Base-by-base conservation (phyloP, 2,888 invertebrate genomes). In the Megalurothrips usitatus region DNA sequence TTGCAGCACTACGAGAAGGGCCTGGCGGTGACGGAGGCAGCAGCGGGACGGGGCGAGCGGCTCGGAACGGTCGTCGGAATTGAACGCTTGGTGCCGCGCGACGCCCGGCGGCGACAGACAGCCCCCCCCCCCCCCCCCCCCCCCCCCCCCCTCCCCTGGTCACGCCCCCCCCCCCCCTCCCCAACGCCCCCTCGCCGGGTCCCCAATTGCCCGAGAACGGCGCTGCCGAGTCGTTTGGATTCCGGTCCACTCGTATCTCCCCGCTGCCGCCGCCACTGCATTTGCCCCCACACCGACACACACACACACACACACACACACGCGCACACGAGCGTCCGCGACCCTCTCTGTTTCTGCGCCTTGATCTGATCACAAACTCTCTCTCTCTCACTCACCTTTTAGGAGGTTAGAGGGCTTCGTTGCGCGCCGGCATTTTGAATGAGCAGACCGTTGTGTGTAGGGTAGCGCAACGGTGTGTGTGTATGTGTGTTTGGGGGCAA, bases 201-300 rank as follows among this genome's bases (percentile, higher is more conserved):
- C 23, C 68, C 68, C 68, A 68, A 68, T 68, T n/a, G 68, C 68
- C 23, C 68, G 68, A 68, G 68, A 68, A 68, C 68, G 68, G 23
- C 68, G 23, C 68, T 68, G 68, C 68, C 23, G 68, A 82, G 81
- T 81, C 81, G 81, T 79, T 79, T 78, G 80, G 52, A 49, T 48
- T 48, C 34, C 58, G 34, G 80, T 48, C 80, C 34, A 58, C 48
- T 58, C 80, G n/a, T n/a, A 43, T 43, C 80, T 9, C 52, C 52
- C 23, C 4, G 79, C 79, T 3, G 23, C 43, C 17, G 34, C 17
- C 79, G 47, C 23, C 79, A 43, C 68, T 19, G 12, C 68, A 79
- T 8, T n/a, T 17, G 34, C 79, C n/a, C 68, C n/a, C 23, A 23
- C 68, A 0, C 4, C n/a, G 23, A n/a, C 23, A 17, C n/a, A 23